Percentiles rank a stretch among this genome's conserved stretches.
Conservation (phyloP, 2,888 invertebrate species). For the Chymomyza procnemis region DNA sequence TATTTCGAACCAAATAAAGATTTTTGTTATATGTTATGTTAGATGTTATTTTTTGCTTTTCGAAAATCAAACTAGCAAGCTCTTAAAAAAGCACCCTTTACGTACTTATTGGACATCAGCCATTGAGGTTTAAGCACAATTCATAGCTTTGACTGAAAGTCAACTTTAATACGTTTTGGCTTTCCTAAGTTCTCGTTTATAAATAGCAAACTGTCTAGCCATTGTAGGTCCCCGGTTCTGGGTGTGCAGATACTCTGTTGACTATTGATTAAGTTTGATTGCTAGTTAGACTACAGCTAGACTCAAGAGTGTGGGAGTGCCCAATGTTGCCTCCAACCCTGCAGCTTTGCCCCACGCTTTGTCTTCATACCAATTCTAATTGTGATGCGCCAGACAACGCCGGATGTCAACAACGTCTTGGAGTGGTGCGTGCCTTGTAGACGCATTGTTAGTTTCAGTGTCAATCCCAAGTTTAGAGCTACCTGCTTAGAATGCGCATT, state of each 20-base stretch:
- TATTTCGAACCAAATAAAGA: too few relatives aligned
- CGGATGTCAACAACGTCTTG: slow-evolving; percentile 58
- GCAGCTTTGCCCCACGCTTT: too few relatives aligned
- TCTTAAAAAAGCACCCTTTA: too few relatives aligned
- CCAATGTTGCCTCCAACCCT: slow-evolving; percentile 16
- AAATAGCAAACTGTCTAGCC: slow-evolving; percentile 35
- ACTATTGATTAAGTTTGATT: slow-evolving; percentile 6
- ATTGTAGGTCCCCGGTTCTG: slow-evolving; percentile 13
- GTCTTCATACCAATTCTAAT: slow-evolving; percentile 48
- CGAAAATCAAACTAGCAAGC: too few relatives aligned
- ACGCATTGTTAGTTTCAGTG: slow-evolving; percentile 47
- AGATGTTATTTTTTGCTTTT: too few relatives aligned
- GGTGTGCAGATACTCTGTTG: slow-evolving; percentile 14
- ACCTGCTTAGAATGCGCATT: slow-evolving; percentile 63
- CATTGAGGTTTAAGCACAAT: background rate
- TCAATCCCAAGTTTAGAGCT: slow-evolving; percentile 28
- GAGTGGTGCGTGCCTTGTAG: slow-evolving; percentile 59
- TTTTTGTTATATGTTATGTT: too few relatives aligned
- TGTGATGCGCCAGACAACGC: slow-evolving; percentile 58
- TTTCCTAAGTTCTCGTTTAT: slow-evolving; percentile 18
- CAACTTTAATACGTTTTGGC: too few relatives aligned
- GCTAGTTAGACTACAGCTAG: slow-evolving; percentile 10
- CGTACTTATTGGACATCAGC: too few relatives aligned
- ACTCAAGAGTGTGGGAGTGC: slow-evolving; percentile 26
- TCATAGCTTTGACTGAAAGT: background rate